Evolutionary conservation across 2,888 invertebrate genomes (phyloP), one percentile per base, ranked within the genome.

Genomic region (Amphipyra tragopoginis): DNA sequence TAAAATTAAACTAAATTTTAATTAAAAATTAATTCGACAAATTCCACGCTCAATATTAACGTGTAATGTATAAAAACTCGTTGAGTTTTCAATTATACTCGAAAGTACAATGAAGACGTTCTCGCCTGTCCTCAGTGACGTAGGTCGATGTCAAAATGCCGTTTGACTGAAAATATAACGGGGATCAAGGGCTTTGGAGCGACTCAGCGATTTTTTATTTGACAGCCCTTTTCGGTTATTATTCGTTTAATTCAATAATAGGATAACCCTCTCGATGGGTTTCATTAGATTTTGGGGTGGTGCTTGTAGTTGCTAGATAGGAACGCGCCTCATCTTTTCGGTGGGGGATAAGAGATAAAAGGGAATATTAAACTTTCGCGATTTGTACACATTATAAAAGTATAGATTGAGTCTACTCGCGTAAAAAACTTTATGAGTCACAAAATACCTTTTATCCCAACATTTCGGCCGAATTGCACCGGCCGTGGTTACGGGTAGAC

Each of bases 91-190:
- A 85, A 84, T 83, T 80, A 82, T 70, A 73, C 73, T 72, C 76
- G 48, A 63, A 63, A 72, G 72, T 66, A 84, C 81, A 87, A 86
- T 85, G 80, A 85, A 85, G 85, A 85, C 77, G 82, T 83, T 85
- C 81, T 77, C 77, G 82, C 80, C 77, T 82, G 87, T 83, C 87
- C 78, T 60, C 56, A 63, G 62, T 87, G 87, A 86, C 71, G 76
- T 63, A 78, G 87, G 87, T 87, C 76, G 78, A 65, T 80, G 84
- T 83, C 84, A 81, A 82, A 85, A 75, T 72, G 81, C 67, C 79
- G 79, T 75, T 85, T 83, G 82, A 80, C 80, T 82, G 76, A 69
- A 77, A 80, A 81, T 83, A 83, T 82, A 82, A 83, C 69, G 73
- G 79, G 71, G 84, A 81, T 85, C 85, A 85, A 84, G 79, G 64